Percentiles rank a stretch among this genome's conserved stretches.
Evolutionary conservation across 2,888 invertebrate genomes (phyloP).

Genomic region (Agrochola litura): DNA sequence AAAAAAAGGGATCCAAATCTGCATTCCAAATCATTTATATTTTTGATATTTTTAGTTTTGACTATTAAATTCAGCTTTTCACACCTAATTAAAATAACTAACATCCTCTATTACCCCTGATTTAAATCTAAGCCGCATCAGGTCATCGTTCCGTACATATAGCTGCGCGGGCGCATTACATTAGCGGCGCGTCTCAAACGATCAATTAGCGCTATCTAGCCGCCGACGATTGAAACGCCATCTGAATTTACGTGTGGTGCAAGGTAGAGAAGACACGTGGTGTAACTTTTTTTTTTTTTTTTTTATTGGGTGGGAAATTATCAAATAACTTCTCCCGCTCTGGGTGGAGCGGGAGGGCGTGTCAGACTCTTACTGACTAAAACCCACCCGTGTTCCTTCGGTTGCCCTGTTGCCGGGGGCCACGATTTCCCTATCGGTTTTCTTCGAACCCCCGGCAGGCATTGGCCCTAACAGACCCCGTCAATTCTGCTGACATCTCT

Average conservation of each 20-base stretch:
- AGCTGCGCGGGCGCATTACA: constrained; percentile 82
- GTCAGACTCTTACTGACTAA: too few relatives aligned
- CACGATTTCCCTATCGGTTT: too few relatives aligned
- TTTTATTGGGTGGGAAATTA: too few relatives aligned
- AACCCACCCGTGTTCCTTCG: too few relatives aligned
- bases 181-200: constrained; percentile 87
- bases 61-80: background rate
- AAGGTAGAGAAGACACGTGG: constrained; percentile 23
- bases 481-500: too few relatives aligned
- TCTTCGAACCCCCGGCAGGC: too few relatives aligned
- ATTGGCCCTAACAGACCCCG: too few relatives aligned
- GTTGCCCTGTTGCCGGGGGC: too few relatives aligned
- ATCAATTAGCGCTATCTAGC: constrained; percentile 87
- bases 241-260: constrained; percentile 66
- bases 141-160: constrained; percentile 74
- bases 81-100: constrained; percentile 7
- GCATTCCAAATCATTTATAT: background rate
- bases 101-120: constrained; percentile 18
- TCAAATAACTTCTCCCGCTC: too few relatives aligned
- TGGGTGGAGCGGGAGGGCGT: too few relatives aligned
- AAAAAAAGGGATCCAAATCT: background rate
- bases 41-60: background rate
- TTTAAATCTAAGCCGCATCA: constrained; percentile 54
- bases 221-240: constrained; percentile 83
- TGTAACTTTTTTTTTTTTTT: too few relatives aligned